Evolutionary conservation across 2,888 invertebrate genomes (phyloP).

Genomic region (Tipula confusa): DNA sequence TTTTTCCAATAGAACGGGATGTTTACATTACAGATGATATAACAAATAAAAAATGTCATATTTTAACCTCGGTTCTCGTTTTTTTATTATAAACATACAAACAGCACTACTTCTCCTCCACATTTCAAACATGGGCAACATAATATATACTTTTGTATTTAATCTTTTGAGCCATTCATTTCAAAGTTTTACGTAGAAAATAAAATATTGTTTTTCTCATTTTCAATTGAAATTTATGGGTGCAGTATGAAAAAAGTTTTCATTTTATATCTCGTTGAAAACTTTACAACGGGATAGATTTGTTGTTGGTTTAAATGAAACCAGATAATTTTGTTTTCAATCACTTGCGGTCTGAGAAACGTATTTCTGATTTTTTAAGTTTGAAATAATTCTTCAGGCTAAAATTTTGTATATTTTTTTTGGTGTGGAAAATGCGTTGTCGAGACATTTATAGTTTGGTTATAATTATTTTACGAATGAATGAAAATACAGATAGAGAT

Average conservation of each 20-base stretch:
- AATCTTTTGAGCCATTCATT: background rate
- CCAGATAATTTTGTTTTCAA: too few species aligned
- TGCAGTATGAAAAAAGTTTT: background rate
- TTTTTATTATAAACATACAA: background rate
- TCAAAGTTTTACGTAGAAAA: background rate
- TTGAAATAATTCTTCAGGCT: background rate
- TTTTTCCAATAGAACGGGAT: background rate
- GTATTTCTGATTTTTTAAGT: background rate
- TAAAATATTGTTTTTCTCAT: background rate
- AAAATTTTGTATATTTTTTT: too few species aligned
- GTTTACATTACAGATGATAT: slow-evolving; percentile 3
- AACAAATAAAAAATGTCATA: background rate
- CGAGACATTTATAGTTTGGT: too few species aligned
- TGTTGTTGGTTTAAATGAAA: too few species aligned
- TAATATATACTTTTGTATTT: background rate
- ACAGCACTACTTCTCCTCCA: background rate
- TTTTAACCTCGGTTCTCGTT: background rate
- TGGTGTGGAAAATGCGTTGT: too few species aligned
- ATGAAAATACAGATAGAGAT: too few species aligned
- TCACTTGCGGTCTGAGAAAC: background rate
- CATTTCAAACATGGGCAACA: background rate
- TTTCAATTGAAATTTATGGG: background rate
- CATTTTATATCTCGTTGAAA: background rate
- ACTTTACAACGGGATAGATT: background rate
- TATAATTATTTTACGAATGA: too few species aligned